These are phyloP conservation scores for Diglossa cyanea DNA, from an alignment of 2,797 vertebrate species.

Conservation along the genomic window DNA sequence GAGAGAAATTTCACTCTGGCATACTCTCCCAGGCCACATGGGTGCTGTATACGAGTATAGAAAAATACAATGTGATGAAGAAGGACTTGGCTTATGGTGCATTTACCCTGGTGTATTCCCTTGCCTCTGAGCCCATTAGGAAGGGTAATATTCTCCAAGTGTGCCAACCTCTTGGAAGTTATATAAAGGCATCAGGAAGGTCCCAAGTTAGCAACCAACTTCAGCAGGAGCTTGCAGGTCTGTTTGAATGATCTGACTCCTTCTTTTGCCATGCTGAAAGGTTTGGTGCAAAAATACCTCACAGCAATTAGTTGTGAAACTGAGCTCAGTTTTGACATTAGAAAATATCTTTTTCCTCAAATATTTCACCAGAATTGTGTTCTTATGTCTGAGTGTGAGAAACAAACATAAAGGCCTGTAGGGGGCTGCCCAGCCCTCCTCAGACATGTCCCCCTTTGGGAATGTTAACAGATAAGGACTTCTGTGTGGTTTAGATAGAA, in stretches of 20 bases:
- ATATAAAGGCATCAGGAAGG: background rate
- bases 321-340: background rate
- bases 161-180: background rate
- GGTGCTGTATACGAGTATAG: background rate
- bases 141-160: background rate
- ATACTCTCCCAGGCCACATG: background rate
- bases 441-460: background rate
- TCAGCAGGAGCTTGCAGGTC: background rate
- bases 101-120: background rate
- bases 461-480: background rate
- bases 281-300: background rate
- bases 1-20: background rate
- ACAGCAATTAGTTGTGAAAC: background rate
- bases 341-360: background rate
- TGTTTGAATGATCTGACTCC: rapidly evolving
- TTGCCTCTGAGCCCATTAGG: background rate
- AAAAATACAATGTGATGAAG: background rate
- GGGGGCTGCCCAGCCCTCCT: background rate
- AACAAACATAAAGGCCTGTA: background rate
- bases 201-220: background rate
- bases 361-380: background rate
- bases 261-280: background rate
- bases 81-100: background rate
- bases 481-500: background rate
- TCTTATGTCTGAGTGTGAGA: background rate